Percentiles rank a stretch among this genome's conserved stretches.
Evolutionary conservation across 2,888 invertebrate species (phyloP).

Genomic region (Phyllotreta striolata): DNA sequence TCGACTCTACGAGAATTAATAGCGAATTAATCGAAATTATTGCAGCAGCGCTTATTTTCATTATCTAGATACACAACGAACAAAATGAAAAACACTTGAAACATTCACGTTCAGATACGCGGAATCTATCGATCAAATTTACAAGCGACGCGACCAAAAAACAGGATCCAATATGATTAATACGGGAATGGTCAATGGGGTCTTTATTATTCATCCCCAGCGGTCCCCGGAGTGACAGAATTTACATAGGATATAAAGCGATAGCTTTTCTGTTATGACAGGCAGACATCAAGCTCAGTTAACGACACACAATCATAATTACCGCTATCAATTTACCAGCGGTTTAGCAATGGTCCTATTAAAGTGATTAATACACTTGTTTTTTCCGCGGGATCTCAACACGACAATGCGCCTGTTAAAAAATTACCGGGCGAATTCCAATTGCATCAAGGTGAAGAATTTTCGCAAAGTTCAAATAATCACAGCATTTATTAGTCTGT

Average conservation of each 20-base stretch:
- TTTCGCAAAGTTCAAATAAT: too few species aligned
- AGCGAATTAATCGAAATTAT: too few species aligned
- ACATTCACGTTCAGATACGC: neutral
- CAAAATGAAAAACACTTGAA: slow-evolving; percentile 5
- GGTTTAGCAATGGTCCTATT: slow-evolving; percentile 56
- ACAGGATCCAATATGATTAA: slow-evolving; percentile 26
- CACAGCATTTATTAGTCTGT: too few species aligned
- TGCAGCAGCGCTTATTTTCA: too few species aligned
- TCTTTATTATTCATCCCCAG: slow-evolving; percentile 28
- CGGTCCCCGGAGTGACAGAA: slow-evolving; percentile 41
- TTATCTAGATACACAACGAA: too few species aligned
- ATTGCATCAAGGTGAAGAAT: too few species aligned
- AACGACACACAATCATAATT: slow-evolving; percentile 59
- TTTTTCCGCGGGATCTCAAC: slow-evolving; percentile 53
- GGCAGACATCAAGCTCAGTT: slow-evolving; percentile 54
- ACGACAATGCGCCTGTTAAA: slow-evolving; percentile 56
- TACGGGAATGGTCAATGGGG: slow-evolving; percentile 26
- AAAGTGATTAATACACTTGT: slow-evolving; percentile 59
- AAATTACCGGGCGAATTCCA: slow-evolving; percentile 30
- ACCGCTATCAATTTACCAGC: slow-evolving; percentile 57
- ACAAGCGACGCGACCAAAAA: slow-evolving; percentile 11
- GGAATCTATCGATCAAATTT: slow-evolving; percentile 1
- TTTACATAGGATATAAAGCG: slow-evolving; percentile 50
- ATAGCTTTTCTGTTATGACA: slow-evolving; percentile 52
- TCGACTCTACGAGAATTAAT: too few species aligned